Percentiles rank a stretch among this genome's conserved stretches.
Evolutionary conservation across 1,140 invertebrate genomes (phyloP).

Genomic region (Sinonovacula constricta): DNA sequence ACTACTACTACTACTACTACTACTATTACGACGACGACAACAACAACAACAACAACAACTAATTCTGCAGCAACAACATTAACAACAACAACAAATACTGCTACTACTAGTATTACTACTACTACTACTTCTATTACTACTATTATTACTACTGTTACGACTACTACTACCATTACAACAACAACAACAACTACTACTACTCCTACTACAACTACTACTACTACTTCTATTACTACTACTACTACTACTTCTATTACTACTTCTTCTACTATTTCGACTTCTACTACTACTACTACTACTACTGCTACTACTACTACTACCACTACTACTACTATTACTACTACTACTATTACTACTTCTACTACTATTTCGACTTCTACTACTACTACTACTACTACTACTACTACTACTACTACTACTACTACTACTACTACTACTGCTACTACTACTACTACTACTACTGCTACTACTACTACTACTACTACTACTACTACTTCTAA

Average conservation of each 20-base stretch:
- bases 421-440: slow-evolving; percentile 3
- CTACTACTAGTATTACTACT: no score
- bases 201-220: slow-evolving; percentile 29
- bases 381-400: slow-evolving; percentile 6
- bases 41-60: no score
- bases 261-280: slow-evolving; percentile 22
- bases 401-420: slow-evolving; percentile 12
- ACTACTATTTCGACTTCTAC: no score
- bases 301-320: slow-evolving; percentile 25
- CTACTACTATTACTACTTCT: slow-evolving; percentile 5
- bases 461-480: slow-evolving; percentile 23
- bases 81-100: no score
- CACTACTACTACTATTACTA: slow-evolving; percentile 2
- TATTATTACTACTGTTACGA: slow-evolving; percentile 15
- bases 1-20: slow-evolving; percentile 30
- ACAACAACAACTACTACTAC: no score
- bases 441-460: slow-evolving; percentile 3
- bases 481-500: no score
- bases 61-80: no score
- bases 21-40: no score
- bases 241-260: slow-evolving; percentile 33
- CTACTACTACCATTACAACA: no score
- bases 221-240: slow-evolving; percentile 19
- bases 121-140: slow-evolving; percentile 1
- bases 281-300: slow-evolving; percentile 19